Base-by-base conservation (phyloP, 2,888 invertebrate species). In the Nomada lathburiana region DNA sequence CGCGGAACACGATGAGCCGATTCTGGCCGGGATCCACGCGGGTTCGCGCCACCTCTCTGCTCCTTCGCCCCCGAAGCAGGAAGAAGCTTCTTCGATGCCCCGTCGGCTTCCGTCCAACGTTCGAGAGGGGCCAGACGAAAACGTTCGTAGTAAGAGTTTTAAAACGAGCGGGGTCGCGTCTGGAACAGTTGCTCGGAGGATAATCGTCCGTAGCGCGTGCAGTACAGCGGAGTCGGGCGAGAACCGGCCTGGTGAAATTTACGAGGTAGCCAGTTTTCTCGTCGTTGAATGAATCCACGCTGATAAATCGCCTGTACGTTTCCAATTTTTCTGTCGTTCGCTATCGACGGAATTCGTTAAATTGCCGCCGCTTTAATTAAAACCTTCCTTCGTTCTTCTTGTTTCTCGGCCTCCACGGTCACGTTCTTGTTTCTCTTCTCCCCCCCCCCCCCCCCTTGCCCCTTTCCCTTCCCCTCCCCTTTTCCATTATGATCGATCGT, bases 21-120 rank as follows among this genome's bases (percentile, higher is more conserved):
- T 69, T 60, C 78, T 83, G 83, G 83, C 81, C 52, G 26, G 23
- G n/a, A 69, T 83, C 83, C 83, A 83, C 77, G 47, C 13, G 29
- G 13, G 52, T 11, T 18, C 10, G 13, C 9, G 20, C 10, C 53
- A 10, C n/a, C 20, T 20, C 42, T 62, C 42, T 29, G 20, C 53
- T 16, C 13, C 18, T 2, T 42, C 42, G 36, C 36, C 36, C 36
- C 26, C 7, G 52, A 4, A 11, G 52, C 57, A 62, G 55, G 36
- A 78, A 68, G 62, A 55, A 67, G 70, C 68, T 68, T 68, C 55
- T 23, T 68, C 18, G 36, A 42, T 55, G 55, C 20, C 65, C 29
- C 20, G 47, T 60, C 59, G 67, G 70, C 64, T 77, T 65, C 53
- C n/a, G 62, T 70, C 70, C 73, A 70, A 69, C 69, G 47, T 47